Base-by-base conservation (phyloP, 1,140 invertebrate genomes). In the Euura lappo region DNA sequence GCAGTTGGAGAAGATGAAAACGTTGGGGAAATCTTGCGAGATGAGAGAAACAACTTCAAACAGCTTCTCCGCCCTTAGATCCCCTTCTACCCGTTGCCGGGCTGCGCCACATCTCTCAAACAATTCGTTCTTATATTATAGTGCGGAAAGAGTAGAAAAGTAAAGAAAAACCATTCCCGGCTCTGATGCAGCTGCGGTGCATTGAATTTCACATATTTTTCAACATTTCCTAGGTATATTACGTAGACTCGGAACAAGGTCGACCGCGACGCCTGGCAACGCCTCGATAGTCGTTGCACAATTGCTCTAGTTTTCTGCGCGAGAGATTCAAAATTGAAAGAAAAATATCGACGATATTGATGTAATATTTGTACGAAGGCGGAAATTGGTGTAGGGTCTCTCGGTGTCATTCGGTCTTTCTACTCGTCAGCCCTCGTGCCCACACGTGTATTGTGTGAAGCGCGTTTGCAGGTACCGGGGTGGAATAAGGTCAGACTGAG, bases 1-100 rank as follows among this genome's bases (percentile, higher is more conserved):
- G 28, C 28, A 28, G 28, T 28, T 28, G 28, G 28, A 28, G 28
- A 28, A 28, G 66, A 28, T 10, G 44, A 68, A 44, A 68, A 28
- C 81, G 82, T 84, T 79, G 80, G 78, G 81, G 79, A 83, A 81
- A 83, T 84, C 82, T 82, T 77, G 78, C 76, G 70, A 75, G 78
- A 83, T 78, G 79, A 84, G 77, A 60, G 51, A 60, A 60, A 60
- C 51, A n/a, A 60, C 51, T 60, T 60, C 51, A 60, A 60, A 60
- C 51, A 60, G 51, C 3, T 6, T 60, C 0, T 60, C 13, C 13
- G 2, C 51, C 51, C 13, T 60, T 6, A n/a, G 8, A 11, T 1
- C 3, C 51, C 13, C 13, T 60, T n/a, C 3, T 60, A 8, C 13
- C 51, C 51, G 0, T 60, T n/a, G 3, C 11, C 11, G 6, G 28